A percentile compares a stretch with the other conserved stretches of the same genome.
phyloP scores from a whole-genome alignment of 2,888 invertebrate species.

The Thalpophila matura region DNA sequence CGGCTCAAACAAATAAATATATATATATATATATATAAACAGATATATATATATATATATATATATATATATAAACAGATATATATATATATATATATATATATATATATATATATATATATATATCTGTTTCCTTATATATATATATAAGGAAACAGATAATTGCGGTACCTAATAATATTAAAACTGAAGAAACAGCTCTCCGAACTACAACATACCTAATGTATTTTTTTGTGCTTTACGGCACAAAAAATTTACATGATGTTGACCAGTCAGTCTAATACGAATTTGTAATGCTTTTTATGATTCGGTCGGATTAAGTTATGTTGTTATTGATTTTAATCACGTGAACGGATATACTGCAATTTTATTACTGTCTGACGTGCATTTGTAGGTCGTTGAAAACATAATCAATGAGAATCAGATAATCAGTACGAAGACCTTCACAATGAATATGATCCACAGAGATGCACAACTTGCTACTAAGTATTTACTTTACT shows the following conservation, averaged over 20 bases:
- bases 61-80: no score
- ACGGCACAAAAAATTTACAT: background rate
- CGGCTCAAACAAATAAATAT: no score
- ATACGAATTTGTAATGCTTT: constrained; percentile 28
- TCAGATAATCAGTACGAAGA: background rate
- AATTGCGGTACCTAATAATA: no score
- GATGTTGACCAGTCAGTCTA: constrained; percentile 12
- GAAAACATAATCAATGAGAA: constrained; percentile 12
- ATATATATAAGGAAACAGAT: no score
- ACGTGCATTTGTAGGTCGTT: constrained; percentile 13
- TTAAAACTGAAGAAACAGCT: no score
- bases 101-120: no score
- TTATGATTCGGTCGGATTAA: constrained; percentile 1
- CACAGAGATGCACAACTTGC: no score
- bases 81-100: no score
- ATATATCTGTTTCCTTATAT: no score
- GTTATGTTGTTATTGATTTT: constrained; percentile 4
- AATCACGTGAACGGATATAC: constrained; percentile 4
- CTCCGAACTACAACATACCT: constrained; percentile 9
- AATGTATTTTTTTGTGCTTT: background rate
- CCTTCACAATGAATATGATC: background rate
- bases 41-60: no score
- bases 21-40: no score
- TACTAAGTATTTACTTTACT: no score
- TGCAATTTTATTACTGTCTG: background rate